Evolutionary conservation across 2,797 vertebrate genomes (phyloP), one percentile per base, ranked within the genome.

Genomic region (Anabas testudineus): DNA sequence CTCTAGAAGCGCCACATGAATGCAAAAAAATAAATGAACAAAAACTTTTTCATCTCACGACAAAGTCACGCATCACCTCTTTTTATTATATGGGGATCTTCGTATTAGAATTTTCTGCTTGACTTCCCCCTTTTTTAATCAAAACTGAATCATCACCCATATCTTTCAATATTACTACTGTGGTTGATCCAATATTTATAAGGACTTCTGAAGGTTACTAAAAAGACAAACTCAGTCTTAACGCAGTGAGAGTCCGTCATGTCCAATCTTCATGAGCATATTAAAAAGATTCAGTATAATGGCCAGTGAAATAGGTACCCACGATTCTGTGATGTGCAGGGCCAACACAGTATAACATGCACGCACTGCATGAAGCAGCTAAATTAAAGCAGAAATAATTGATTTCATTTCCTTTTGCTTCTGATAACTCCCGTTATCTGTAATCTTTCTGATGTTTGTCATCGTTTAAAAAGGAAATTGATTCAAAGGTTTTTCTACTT

Each of bases 71-170:
- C 15, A 22, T 75, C 19, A 32, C 41, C 21, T 59, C 13, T 49
- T 71, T 54, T 59, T 21, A 66, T 74, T 54, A 34, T 21, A 18
- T 26, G 18, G 0, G 69, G 53, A 72, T 37, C 13, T 46, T 15
- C 3, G 10, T 36, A 10, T 62, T 47, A 39, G 15, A 52, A 36
- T 61, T 43, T 58, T 63, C 49, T 60, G 55, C 45, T 61, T 68
- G 19, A 52, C 49, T 48, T 58, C 41, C 41, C 30, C 45, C 41
- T n/a, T 36, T 73, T 71, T 68, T 48, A 55, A 68, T 70, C 16
- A 66, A 68, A 66, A 64, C 1, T 3, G 45, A 72, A 7, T 45
- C 16, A 45, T 41, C 36, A n/a, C 10, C 24, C 45, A 32, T 10
- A 41, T 18, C 26, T 34, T 39, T 16, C 21, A 53, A 45, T 61